Conservation (phyloP, 2,888 invertebrate genomes). For the Salticus scenicus region DNA sequence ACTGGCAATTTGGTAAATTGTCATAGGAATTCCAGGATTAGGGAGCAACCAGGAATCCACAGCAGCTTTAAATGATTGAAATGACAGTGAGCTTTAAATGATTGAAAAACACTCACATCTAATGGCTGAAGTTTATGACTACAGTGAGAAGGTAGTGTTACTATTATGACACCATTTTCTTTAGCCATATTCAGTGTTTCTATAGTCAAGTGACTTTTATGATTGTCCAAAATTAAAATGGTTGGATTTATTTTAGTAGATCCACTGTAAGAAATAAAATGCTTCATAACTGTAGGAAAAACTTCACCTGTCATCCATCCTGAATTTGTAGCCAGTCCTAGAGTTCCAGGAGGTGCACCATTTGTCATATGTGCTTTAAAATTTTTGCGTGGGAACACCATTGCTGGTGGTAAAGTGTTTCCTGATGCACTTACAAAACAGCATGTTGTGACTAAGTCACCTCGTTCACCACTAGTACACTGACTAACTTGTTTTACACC, state of each 20-base stretch:
- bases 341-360: slow-evolving; percentile 66
- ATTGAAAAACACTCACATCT: slow-evolving; percentile 14
- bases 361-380: slow-evolving; percentile 67
- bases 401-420: slow-evolving; percentile 72
- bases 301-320: neutral
- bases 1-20: slow-evolving; percentile 27
- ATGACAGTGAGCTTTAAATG: slow-evolving; percentile 29
- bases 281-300: slow-evolving; percentile 20
- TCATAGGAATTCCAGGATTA: slow-evolving; percentile 32
- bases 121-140: slow-evolving; percentile 76
- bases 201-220: slow-evolving; percentile 73
- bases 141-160: slow-evolving; percentile 76
- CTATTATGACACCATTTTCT: slow-evolving; percentile 75
- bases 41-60: slow-evolving; percentile 2
- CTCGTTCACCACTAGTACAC: neutral
- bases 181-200: slow-evolving; percentile 73
- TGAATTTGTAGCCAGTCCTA: slow-evolving; percentile 17
- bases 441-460: slow-evolving; percentile 71
- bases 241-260: slow-evolving; percentile 34
- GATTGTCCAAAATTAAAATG: slow-evolving; percentile 74
- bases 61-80: no score
- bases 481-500: slow-evolving; percentile 2
- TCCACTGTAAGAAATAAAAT: slow-evolving; percentile 8
- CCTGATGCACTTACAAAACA: slow-evolving; percentile 73
- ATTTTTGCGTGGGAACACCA: slow-evolving; percentile 73